Evolutionary conservation across 2,888 invertebrate species (phyloP).

Genomic region (Fragum sueziense): DNA sequence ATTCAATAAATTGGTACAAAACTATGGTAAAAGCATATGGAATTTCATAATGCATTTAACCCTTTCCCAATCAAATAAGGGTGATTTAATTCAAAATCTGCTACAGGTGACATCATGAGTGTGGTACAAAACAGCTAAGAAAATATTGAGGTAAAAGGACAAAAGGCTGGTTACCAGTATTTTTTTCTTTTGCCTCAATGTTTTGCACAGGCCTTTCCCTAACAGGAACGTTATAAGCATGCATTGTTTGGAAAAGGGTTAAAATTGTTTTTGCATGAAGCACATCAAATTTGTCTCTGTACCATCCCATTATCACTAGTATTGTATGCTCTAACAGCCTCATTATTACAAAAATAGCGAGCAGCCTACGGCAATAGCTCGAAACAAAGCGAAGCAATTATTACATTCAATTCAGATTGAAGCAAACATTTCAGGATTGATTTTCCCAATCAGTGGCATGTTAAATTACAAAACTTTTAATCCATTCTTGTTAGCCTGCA

Average conservation of each 20-base stretch:
- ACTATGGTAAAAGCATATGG: too few species aligned
- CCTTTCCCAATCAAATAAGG: too few species aligned
- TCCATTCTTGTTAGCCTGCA: not conserved
- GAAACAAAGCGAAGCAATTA: not conserved
- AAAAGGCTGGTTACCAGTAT: not conserved
- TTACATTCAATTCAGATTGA: not conserved
- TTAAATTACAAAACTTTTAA: not conserved
- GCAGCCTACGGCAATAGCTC: not conserved
- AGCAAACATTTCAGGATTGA: not conserved
- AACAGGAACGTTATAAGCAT: too few species aligned
- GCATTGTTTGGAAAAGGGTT: too few species aligned
- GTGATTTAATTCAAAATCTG: too few species aligned
- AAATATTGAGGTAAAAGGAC: not conserved
- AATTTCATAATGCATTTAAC: too few species aligned
- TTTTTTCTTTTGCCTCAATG: not conserved
- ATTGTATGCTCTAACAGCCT: not conserved
- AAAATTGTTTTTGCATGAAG: too few species aligned
- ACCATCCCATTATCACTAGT: too few species aligned
- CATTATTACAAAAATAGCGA: not conserved
- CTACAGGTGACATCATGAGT: too few species aligned
- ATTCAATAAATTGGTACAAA: too few species aligned
- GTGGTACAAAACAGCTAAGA: too few species aligned
- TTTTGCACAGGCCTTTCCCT: not conserved
- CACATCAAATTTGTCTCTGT: too few species aligned
- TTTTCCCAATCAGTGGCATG: not conserved